Evolutionary conservation across 92 coral and sea anemone genomes (phyloP).

Genomic region (Muricea muricata): DNA sequence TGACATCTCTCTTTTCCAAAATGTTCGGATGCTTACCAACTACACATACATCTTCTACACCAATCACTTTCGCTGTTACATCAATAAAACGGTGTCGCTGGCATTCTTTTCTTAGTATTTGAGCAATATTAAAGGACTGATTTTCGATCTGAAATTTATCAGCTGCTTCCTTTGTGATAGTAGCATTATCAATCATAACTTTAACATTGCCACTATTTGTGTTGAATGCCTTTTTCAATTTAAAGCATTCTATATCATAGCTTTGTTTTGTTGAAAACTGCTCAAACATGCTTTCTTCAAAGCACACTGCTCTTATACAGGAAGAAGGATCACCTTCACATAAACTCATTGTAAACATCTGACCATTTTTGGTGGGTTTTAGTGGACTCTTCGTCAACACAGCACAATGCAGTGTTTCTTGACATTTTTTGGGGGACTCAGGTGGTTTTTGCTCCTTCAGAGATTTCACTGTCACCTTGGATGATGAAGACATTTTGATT

Average conservation of each 20-base stretch:
- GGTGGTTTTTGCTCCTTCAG: not conserved
- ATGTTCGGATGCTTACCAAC: not conserved
- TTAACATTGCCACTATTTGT: not conserved
- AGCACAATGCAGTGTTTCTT: not conserved
- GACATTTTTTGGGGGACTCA: not conserved
- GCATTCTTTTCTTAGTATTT: not conserved
- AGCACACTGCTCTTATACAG: not conserved
- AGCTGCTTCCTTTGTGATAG: not conserved
- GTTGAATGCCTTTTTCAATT: not conserved
- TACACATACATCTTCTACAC: not conserved
- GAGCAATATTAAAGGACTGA: not conserved
- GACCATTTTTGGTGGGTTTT: not conserved
- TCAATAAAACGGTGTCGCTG: not conserved
- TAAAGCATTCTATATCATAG: not conserved
- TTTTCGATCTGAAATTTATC: not conserved
- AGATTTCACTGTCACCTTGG: not conserved
- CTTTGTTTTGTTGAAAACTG: not conserved
- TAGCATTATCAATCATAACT: not conserved
- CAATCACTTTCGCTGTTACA: not conserved
- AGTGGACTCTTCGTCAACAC: not conserved
- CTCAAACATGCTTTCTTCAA: too few relatives aligned
- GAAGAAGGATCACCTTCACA: not conserved
- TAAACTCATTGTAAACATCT: not conserved
- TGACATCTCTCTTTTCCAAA: not conserved
- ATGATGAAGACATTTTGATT: not conserved